Conservation (phyloP, 2,113 vertebrate genomes). For the Acinonyx jubatus region DNA sequence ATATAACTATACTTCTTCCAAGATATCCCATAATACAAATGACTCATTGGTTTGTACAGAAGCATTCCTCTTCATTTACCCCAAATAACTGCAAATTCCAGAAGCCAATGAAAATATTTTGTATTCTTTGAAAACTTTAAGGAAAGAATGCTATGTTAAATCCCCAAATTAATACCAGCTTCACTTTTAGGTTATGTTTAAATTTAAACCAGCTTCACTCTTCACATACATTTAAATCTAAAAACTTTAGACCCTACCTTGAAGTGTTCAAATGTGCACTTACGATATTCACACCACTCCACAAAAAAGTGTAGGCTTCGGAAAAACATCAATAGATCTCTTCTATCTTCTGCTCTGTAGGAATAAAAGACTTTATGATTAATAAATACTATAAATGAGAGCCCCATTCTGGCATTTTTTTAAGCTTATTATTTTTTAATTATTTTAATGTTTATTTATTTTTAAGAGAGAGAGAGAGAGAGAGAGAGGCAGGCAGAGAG, state of each 20-base stretch:
- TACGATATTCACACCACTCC: conserved; percentile 88
- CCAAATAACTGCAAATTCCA: conserved; percentile 35
- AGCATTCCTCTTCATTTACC: conserved; percentile 27
- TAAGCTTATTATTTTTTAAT: background rate
- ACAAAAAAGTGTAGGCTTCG: conserved; percentile 89
- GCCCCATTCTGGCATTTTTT: background rate
- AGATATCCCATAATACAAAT: conserved; percentile 30
- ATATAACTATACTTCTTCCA: background rate
- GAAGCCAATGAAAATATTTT: conserved; percentile 1
- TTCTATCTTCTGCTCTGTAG: conserved; percentile 89
- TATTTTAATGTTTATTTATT: no score
- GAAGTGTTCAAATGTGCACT: conserved; percentile 90
- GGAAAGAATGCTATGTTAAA: background rate
- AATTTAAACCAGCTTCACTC: conserved; percentile 10
- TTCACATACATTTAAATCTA: conserved; percentile 36
- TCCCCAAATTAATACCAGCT: conserved; percentile 10
- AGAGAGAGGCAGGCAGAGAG: no score
- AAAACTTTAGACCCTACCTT: conserved; percentile 87
- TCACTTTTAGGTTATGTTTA: background rate
- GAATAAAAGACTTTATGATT: conserved; percentile 51
- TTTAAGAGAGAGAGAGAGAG: no score
- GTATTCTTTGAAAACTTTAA: conserved; percentile 28
- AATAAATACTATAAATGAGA: conserved; percentile 25
- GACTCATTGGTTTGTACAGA: background rate
- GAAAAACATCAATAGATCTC: conserved; percentile 89